Evolutionary conservation across 2,113 vertebrate genomes (phyloP), one percentile per base, ranked within the genome.

Genomic region (Eleginops maclovinus): DNA sequence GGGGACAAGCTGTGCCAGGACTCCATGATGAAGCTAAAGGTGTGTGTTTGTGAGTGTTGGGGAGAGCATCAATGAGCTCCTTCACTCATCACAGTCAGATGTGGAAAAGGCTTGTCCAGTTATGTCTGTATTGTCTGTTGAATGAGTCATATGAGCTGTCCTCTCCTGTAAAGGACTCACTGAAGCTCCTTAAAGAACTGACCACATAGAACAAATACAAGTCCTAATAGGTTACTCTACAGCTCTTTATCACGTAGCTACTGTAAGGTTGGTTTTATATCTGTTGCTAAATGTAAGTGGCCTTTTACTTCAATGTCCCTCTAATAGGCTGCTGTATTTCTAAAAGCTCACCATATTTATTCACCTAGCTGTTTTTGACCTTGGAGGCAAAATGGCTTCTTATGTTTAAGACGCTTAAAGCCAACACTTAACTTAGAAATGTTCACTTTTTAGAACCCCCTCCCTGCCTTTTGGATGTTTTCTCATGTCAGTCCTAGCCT

Each of bases 1-100:
- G 98, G 98, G 88, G 97, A 99, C 96, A 99, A 98, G 93, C 95
- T 99, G 95, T 99, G 98, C 94, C 98, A 99, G 90, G 98, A 99
- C 92, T 97, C 98, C 89, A 99, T 99, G 98, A 98, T 99, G 96
- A 98, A 99, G 87, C 96, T 99, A 91, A 99, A 99, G 98, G 98
- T 99, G 70, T 79, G 50, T 67, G 54, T 85, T 63, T 64, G 72
- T 81, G 55, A 69, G n/a, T 84, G 50, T 78, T 36, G 5, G 62
- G 67, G 43, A 54, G 96, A 96, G 24, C 77, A 75, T 82, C 69
- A 81, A 44, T 46, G 65, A 78, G 79, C 70, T 67, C 54, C 59
- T 76, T 85, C 80, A 75, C 70, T 86, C 74, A 83, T 77, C 75
- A 62, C 41, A 47, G 67, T 74, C 77, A 85, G 75, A 88, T 88